Evolutionary conservation across 2,888 invertebrate species (phyloP).

Genomic region (Phlogophora meticulosa): DNA sequence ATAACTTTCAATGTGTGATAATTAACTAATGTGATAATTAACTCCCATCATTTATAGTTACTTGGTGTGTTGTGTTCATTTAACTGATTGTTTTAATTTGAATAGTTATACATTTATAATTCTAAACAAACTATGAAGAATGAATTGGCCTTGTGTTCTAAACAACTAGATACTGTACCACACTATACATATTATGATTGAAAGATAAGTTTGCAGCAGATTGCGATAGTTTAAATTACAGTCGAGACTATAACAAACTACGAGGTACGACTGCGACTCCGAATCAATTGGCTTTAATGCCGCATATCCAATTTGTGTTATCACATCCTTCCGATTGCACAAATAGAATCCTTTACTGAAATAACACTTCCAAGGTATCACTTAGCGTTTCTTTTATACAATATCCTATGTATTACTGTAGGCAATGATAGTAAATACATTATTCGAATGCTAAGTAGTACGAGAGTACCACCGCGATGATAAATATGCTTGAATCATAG

Average conservation of each 20-base stretch:
- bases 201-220: not conserved
- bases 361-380: conserved; percentile 9
- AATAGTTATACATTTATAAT: conserved; percentile 2
- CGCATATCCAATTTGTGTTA: conserved; percentile 60
- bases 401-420: not conserved
- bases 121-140: conserved; percentile 10
- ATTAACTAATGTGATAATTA: not conserved
- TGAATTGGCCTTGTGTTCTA: not conserved
- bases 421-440: conserved; percentile 11
- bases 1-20: conserved; percentile 6
- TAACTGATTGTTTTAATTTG: not conserved
- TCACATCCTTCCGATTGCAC: conserved; percentile 57
- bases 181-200: not conserved
- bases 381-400: conserved; percentile 12
- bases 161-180: not conserved
- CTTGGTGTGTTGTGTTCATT: not conserved
- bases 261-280: conserved; percentile 33
- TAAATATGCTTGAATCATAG: conserved; percentile 57
- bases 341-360: conserved; percentile 23
- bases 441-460: conserved; percentile 31
- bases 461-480: conserved; percentile 47
- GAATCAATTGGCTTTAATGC: conserved; percentile 53
- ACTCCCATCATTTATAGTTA: conserved; percentile 20
- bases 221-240: conserved; percentile 11
- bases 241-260: conserved; percentile 31